These are phyloP conservation scores for Metopolophium dirhodum DNA, from an alignment of 1,140 invertebrate genomes.

Conservation along the genomic window DNA sequence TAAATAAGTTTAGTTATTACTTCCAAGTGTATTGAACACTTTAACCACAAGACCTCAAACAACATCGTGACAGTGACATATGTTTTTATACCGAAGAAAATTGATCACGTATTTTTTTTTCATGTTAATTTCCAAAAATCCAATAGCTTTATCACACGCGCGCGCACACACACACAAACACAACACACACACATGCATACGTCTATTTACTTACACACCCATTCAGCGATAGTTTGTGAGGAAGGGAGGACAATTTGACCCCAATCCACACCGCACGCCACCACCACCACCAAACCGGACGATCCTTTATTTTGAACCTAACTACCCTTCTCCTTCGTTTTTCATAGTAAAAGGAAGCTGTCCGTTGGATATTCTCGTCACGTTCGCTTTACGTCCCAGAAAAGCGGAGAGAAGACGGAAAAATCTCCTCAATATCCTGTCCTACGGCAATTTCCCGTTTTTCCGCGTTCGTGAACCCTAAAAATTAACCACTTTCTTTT, in stretches of 20 bases:
- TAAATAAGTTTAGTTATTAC: background rate
- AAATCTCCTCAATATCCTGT: constrained; percentile 55
- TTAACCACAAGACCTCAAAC: background rate
- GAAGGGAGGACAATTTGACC: background rate
- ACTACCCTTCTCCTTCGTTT: background rate
- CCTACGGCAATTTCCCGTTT: constrained; percentile 54
- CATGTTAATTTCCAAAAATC: background rate
- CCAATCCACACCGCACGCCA: background rate
- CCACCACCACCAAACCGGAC: constrained; percentile 18
- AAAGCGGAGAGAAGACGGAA: background rate
- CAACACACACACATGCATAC: background rate
- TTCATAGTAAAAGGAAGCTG: constrained; percentile 16
- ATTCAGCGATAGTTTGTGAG: background rate
- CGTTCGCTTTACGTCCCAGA: constrained; percentile 19
- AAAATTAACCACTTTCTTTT: constrained; percentile 55
- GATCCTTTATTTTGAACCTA: constrained; percentile 33
- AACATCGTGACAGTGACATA: background rate
- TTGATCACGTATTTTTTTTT: background rate
- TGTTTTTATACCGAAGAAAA: background rate
- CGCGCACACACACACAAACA: background rate
- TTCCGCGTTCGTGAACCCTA: constrained; percentile 37
- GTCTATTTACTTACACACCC: background rate
- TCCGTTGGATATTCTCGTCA: constrained; percentile 42
- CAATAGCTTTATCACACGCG: background rate
- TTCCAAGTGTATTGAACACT: background rate